Base-by-base conservation (phyloP, 2,113 vertebrate genomes). In the Willisornis vidua region DNA sequence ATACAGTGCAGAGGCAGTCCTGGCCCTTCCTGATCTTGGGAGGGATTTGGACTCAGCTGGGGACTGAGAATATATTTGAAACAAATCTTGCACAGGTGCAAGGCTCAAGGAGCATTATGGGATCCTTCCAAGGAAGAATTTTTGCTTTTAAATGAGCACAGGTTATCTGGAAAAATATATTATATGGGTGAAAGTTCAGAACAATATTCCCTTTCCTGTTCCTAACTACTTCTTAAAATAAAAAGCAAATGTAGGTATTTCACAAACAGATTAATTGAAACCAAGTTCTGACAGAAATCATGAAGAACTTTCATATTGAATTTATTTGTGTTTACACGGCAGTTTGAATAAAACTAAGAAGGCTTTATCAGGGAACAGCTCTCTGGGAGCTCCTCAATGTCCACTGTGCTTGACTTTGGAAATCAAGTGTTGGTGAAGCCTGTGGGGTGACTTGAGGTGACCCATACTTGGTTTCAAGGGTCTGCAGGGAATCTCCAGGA, bases 401-500 rank as follows among this genome's bases (percentile, higher is more conserved):
- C 37, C 0, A 1, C 84, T 31, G 49, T 19, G 14, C 1, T 5
- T 66, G 90, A 94, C 94, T 93, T 78, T 90, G 93, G 97, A 95
- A 97, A 95, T 94, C 97, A 96, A 97, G 95, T 86, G 4, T 77
- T 87, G 96, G 96, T 94, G 87, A 76, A 90, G 94, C 97, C 97
- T 96, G 93, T 95, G 84, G 46, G 68, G 62, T 25, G 10, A 61
- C 39, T 57, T 43, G 41, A 87, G 97, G 95, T 5, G 83, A 98
- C 96, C 96, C 96, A 94, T 77, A 68, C 92, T 95, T 97, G 96
- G 96, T 97, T 94, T 98, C 97, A 91, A 95, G 88, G 96, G 90
- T 98, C 93, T 48, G 61, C 91, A 93, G 95, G 97, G 73, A 59
- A 33, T 8, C 82, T n/a, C 2, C 63, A 3, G 84, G 16, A 15